Conservation (phyloP, 2,113 vertebrate genomes). For the Cranoglanis bouderius region DNA sequence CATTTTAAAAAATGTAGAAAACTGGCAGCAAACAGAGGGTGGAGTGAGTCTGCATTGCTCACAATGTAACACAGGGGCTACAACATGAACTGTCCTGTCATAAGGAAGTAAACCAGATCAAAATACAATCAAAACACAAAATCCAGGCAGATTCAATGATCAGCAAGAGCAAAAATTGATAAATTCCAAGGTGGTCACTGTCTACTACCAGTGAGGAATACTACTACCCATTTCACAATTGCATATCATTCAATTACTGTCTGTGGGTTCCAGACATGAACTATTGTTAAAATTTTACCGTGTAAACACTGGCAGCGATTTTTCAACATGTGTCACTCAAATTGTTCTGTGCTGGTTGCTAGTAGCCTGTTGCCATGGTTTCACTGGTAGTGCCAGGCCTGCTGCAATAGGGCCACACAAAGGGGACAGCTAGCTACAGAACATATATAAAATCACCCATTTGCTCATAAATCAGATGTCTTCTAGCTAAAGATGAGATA, state of each 20-base stretch:
- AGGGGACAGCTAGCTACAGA: neutral
- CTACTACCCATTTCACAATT: neutral
- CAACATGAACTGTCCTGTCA: neutral
- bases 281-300: neutral
- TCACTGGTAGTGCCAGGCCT: neutral
- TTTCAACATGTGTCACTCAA: neutral
- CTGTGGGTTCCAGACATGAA: neutral
- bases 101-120: neutral
- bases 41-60: neutral
- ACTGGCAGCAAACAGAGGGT: neutral
- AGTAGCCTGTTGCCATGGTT: neutral
- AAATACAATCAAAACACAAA: neutral
- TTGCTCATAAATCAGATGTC: neutral
- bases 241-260: neutral
- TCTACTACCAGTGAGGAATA: neutral
- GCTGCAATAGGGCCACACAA: neutral
- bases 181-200: neutral
- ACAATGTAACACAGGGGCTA: neutral
- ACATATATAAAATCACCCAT: neutral
- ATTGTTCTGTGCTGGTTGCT: neutral
- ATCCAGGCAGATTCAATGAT: neutral
- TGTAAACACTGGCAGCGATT: neutral
- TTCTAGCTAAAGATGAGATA: neutral
- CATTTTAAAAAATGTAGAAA: neutral
- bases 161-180: neutral